A percentile compares a stretch with the other conserved stretches of the same genome.
These are phyloP conservation scores for Luidia sarsii DNA, from an alignment of 53 echinoderm and acorn worm genomes.

Conservation along the genomic window DNA sequence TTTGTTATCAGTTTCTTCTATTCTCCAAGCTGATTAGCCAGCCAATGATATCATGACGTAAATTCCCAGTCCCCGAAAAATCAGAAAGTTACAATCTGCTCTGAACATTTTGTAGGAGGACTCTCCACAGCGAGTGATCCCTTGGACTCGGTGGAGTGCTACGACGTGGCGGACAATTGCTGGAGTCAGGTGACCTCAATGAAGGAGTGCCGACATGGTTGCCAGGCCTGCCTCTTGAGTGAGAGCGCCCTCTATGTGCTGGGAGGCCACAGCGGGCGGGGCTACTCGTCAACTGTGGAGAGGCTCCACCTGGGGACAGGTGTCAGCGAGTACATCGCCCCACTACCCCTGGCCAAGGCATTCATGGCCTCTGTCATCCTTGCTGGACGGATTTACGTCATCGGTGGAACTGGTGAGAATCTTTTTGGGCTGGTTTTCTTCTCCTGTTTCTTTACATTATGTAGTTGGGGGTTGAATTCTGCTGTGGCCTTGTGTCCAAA, in stretches of 20 bases:
- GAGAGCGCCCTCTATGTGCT: slow-evolving; percentile 26
- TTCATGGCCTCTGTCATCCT: slow-evolving; percentile 38
- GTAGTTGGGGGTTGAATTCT: too few species aligned
- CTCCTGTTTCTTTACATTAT: too few species aligned
- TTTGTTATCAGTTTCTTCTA: too few species aligned
- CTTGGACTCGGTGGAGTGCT: slow-evolving; percentile 40
- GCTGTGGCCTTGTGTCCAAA: too few species aligned
- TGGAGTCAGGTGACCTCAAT: slow-evolving; percentile 29
- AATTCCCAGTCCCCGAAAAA: too few species aligned
- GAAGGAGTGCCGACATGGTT: slow-evolving; percentile 40
- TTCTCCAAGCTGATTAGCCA: too few species aligned
- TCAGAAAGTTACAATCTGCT: too few species aligned
- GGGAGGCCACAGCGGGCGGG: slow-evolving; percentile 36
- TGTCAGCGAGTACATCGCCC: slow-evolving; percentile 7
- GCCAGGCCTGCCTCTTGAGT: slow-evolving; percentile 37
- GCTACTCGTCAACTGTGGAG: slow-evolving; percentile 44
- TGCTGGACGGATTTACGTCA: slow-evolving; percentile 54
- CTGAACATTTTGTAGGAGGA: too few species aligned
- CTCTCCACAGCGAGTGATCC: slow-evolving; percentile 21
- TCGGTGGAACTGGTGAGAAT: slow-evolving; percentile 65
- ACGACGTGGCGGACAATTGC: background rate
- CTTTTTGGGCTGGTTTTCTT: too few species aligned
- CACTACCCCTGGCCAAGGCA: slow-evolving; percentile 27
- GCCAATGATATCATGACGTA: too few species aligned
- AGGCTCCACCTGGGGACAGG: background rate